Base-by-base conservation (phyloP, 2,888 invertebrate genomes). In the Sarcophaga carnaria region DNA sequence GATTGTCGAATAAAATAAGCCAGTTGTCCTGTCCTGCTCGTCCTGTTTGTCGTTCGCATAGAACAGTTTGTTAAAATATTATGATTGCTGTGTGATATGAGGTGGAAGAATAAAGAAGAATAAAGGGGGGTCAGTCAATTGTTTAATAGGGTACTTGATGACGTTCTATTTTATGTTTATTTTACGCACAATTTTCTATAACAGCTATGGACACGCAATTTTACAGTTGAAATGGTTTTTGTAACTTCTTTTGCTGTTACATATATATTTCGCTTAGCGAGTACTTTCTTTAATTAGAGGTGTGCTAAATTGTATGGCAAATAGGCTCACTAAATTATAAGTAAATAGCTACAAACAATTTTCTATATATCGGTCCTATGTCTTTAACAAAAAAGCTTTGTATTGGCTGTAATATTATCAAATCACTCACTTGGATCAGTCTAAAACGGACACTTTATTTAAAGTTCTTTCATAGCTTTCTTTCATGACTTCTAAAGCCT, bases 161-260 rank as follows among this genome's bases (percentile, higher is more conserved):
- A 82, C 78, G 86, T 86, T 63, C 82, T 60, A 70, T 72, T 82
- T 72, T 69, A 81, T 85, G 88, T 90, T 89, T 90, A 91, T 89
- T 91, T 91, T 90, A 91, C 91, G 91, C 91, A 91, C 91, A 91
- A 91, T 91, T 90, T 91, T 91, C 86, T 80, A 80, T 80, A 83
- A 83, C 82, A 79, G 89, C 90, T 88, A 90, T 80, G 71, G 88
- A 89, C 92, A 91, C 92, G 91, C 92, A 90, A 91, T 90, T 89
- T 88, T 88, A 85, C 90, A 90, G 90, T 91, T 90, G 83, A 75
- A 82, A 80, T 78, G 37, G 14, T 59, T 78, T 80, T 71, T 72
- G 47, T 45, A 27, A 17, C 2, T 63, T 80, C 49, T 78, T 63
- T 75, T 77, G 72, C 75, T 66, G 66, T 22, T 49, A 22, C 12